phyloP scores from a whole-genome alignment of 2,113 vertebrate species.

The Chauna torquata region DNA sequence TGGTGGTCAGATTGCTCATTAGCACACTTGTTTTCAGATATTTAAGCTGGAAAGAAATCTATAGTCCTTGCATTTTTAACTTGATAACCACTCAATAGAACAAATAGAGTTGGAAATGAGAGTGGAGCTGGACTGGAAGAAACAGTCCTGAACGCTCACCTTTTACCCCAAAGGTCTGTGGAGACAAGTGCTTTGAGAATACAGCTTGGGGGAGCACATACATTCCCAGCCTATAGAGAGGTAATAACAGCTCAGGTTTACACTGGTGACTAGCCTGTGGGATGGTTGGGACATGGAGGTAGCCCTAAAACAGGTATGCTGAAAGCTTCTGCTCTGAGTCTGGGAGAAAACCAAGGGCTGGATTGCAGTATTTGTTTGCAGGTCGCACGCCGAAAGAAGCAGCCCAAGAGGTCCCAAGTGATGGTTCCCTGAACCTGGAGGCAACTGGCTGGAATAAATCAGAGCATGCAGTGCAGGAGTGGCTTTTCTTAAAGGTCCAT shows the following conservation, averaged over 20 bases:
- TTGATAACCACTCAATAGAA: conserved; percentile 56
- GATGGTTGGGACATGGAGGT: background rate
- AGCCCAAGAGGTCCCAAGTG: background rate
- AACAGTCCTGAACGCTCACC: background rate
- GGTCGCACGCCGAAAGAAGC: background rate
- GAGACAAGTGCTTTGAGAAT: background rate
- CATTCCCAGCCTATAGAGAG: background rate
- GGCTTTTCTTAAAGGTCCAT: background rate
- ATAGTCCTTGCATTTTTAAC: conserved; percentile 72
- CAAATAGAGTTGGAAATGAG: conserved; percentile 49
- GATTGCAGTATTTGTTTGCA: background rate
- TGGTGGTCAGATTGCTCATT: conserved; percentile 56
- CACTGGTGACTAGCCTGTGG: background rate
- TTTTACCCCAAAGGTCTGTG: background rate
- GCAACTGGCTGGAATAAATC: background rate
- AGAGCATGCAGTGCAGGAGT: background rate
- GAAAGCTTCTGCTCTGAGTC: background rate
- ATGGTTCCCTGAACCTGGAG: background rate
- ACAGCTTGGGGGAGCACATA: background rate
- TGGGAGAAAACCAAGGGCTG: background rate
- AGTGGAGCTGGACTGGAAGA: background rate
- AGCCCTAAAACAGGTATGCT: background rate
- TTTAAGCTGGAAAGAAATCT: conserved; percentile 65
- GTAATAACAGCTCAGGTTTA: background rate
- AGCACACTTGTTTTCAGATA: conserved; percentile 62